phyloP scores from a whole-genome alignment of 2,888 invertebrate species.

The Anorthoa munda region DNA sequence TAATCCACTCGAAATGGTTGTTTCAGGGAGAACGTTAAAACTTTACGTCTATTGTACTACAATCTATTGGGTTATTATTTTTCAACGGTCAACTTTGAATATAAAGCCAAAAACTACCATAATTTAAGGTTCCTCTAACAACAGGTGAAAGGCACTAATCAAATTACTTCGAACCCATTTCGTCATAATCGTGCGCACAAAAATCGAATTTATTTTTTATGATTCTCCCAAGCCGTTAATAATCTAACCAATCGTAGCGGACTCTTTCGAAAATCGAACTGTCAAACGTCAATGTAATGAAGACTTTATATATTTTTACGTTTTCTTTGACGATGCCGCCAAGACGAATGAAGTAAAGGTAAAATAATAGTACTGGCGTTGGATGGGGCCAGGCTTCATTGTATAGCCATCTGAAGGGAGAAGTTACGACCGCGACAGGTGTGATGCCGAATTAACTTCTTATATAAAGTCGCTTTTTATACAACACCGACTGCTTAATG shows the following conservation, averaged over 20 bases:
- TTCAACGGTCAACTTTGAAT: slow-evolving; percentile 58
- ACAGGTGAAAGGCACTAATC: slow-evolving; percentile 73
- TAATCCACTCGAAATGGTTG: slow-evolving; percentile 69
- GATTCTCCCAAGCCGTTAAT: slow-evolving; percentile 72
- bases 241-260: slow-evolving; percentile 76
- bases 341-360: slow-evolving; percentile 80
- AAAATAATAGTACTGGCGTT: slow-evolving; percentile 83
- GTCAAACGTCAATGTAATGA: slow-evolving; percentile 87
- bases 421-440: slow-evolving; percentile 90
- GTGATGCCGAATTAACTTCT: slow-evolving; percentile 90
- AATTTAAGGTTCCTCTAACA: slow-evolving; percentile 49
- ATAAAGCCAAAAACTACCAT: slow-evolving; percentile 52
- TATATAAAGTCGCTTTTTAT: slow-evolving; percentile 89
- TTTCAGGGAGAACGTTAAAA: slow-evolving; percentile 68
- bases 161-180: slow-evolving; percentile 69
- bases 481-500: slow-evolving; percentile 87
- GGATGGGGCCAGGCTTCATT: slow-evolving; percentile 85
- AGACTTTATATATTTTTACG: slow-evolving; percentile 85
- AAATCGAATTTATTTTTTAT: slow-evolving; percentile 72
- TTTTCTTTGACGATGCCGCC: slow-evolving; percentile 87
- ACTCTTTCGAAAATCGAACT: slow-evolving; percentile 85
- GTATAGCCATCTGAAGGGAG: slow-evolving; percentile 86
- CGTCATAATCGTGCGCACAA: slow-evolving; percentile 69
- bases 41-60: slow-evolving; percentile 67
- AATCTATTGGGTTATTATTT: slow-evolving; percentile 67